A percentile compares a stretch with the other conserved stretches of the same genome.
Conservation (phyloP, 2,113 vertebrate species). For the Craseonycteris thonglongyai region DNA sequence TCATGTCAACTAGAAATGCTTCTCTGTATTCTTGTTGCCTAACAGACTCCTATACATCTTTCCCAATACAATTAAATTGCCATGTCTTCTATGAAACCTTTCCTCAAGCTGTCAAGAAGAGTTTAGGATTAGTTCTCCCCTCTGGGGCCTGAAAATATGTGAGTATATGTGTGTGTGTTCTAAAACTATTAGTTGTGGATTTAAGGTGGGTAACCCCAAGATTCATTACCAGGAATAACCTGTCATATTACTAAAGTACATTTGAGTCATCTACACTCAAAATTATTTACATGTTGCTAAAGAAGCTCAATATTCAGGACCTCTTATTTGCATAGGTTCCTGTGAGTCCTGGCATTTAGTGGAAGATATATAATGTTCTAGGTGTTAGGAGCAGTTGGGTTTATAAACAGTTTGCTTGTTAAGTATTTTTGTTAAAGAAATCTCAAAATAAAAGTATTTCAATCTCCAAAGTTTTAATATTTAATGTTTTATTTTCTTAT, state of each 20-base stretch:
- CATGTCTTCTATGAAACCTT: background rate
- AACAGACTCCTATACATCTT: background rate
- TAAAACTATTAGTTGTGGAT: background rate
- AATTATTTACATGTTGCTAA: background rate
- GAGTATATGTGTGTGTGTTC: background rate
- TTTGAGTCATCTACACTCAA: background rate
- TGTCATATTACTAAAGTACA: background rate
- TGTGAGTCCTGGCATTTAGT: background rate
- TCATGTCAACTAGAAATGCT: background rate
- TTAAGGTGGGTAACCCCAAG: background rate
- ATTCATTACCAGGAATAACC: background rate
- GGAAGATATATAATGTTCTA: background rate
- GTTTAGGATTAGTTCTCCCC: background rate
- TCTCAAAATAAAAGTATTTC: background rate
- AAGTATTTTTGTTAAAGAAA: background rate
- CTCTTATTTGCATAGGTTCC: background rate
- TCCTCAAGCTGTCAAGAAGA: background rate
- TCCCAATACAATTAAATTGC: background rate
- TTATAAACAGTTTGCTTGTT: background rate
- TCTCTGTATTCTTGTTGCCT: background rate
- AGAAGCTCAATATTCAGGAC: background rate
- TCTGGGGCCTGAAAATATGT: background rate
- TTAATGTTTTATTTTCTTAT: background rate
- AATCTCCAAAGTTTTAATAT: background rate
- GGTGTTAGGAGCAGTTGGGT: background rate